A percentile compares a stretch with the other conserved stretches of the same genome.
Evolutionary conservation across 1,140 invertebrate species (phyloP).

Genomic region (Oryctes rhinoceros): DNA sequence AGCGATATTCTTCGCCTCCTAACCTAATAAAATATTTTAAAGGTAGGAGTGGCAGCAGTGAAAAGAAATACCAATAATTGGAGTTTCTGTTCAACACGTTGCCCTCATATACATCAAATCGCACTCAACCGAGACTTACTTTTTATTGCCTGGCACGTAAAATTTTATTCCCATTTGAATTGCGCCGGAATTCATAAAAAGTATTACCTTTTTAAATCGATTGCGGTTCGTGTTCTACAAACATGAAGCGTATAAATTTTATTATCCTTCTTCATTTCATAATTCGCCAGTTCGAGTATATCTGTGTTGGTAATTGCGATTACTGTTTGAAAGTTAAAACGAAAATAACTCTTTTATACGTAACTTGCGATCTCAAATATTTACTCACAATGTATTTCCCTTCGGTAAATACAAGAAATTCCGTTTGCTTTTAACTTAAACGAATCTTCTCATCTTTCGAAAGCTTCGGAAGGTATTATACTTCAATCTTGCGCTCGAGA

Average conservation of each 20-base stretch:
- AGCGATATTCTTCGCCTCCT: not conserved
- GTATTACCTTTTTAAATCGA: not conserved
- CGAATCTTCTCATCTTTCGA: not conserved
- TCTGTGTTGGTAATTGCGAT: no score
- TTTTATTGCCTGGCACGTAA: not conserved
- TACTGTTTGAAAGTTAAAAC: no score
- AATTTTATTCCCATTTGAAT: slow-evolving; percentile 1
- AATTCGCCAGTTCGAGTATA: no score
- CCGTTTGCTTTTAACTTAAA: not conserved
- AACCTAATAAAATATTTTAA: slow-evolving; percentile 7
- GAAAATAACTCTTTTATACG: no score
- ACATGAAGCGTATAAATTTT: not conserved
- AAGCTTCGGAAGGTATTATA: not conserved
- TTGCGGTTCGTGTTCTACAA: not conserved
- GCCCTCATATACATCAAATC: slow-evolving; percentile 10
- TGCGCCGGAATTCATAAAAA: not conserved
- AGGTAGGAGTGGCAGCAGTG: not conserved
- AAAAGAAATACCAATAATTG: slow-evolving; percentile 9
- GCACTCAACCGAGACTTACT: slow-evolving; percentile 4
- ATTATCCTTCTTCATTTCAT: not conserved
- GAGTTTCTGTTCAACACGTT: not conserved
- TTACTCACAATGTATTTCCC: not conserved
- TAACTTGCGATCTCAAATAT: not conserved
- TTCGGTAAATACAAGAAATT: not conserved
- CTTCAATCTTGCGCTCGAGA: not conserved